Percentiles rank a stretch among this genome's conserved stretches.
Conservation (phyloP, 2,113 vertebrate species). For the Alosa alosa region DNA sequence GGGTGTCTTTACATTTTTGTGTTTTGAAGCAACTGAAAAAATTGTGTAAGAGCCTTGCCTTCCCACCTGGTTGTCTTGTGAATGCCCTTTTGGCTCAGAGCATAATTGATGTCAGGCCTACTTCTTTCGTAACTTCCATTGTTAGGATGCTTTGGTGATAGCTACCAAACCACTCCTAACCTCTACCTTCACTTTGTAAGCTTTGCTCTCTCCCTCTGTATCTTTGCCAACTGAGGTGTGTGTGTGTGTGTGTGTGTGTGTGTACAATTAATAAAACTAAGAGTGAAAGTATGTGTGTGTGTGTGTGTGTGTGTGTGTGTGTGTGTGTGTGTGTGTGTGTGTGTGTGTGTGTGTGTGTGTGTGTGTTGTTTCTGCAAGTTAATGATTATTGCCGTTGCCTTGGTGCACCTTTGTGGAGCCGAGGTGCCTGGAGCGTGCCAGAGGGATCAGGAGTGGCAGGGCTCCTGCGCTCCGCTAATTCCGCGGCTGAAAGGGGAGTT, state of each 20-base stretch:
- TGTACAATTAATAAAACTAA: neutral
- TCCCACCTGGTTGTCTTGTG: neutral
- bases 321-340: neutral
- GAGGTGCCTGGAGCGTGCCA: conserved; percentile 36
- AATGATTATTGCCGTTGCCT: conserved; percentile 50
- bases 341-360: neutral
- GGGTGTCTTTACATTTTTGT: no score
- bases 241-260: neutral
- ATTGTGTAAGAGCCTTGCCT: no score
- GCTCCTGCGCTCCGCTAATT: conserved; percentile 39
- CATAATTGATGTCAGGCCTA: neutral
- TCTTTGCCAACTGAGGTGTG: neutral
- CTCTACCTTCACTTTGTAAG: neutral
- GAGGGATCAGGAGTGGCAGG: conserved; percentile 33
- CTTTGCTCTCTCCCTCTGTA: neutral
- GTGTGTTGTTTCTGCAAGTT: conserved; percentile 24
- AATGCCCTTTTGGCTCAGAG: neutral
- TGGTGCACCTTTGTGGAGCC: conserved; percentile 31
- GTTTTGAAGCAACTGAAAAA: no score
- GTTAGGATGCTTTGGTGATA: neutral
- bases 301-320: neutral
- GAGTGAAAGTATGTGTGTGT: neutral
- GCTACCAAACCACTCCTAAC: conserved; percentile 1
- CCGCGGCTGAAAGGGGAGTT: conserved; percentile 34
- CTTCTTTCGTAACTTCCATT: neutral